Evolutionary conservation across 2,888 invertebrate genomes (phyloP).

Genomic region (Strigamia maritima): DNA sequence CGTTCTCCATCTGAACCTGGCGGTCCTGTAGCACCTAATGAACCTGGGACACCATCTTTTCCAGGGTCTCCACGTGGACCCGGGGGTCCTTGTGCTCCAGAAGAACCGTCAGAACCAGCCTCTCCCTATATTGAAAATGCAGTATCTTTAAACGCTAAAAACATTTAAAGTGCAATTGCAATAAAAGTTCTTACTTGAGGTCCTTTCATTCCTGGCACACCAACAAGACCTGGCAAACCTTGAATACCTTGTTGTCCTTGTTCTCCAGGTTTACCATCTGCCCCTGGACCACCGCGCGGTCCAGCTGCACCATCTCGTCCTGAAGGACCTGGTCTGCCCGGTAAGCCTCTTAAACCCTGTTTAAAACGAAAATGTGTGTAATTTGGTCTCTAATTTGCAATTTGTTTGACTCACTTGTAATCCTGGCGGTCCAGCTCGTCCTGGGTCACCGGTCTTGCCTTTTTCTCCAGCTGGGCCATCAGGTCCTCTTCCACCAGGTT

Average conservation of each 20-base stretch:
- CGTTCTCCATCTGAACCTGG: conserved; percentile 70
- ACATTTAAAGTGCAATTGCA: background rate
- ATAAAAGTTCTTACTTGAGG: conserved; percentile 59
- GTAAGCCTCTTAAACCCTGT: conserved; percentile 60
- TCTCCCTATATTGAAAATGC: conserved; percentile 61
- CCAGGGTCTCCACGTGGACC: conserved; percentile 78
- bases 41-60: conserved; percentile 58
- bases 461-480: conserved; percentile 48
- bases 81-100: conserved; percentile 68
- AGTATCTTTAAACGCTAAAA: background rate
- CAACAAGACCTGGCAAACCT: conserved; percentile 74
- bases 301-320: conserved; percentile 52
- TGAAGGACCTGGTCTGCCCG: conserved; percentile 47
- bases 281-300: conserved; percentile 63
- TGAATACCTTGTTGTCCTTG: conserved; percentile 74
- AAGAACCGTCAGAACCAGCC: conserved; percentile 71
- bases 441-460: conserved; percentile 59
- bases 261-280: conserved; percentile 81
- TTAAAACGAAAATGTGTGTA: background rate
- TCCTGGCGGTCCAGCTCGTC: conserved; percentile 61
- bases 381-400: background rate
- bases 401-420: conserved; percentile 49
- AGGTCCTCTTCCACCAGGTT: conserved; percentile 67
- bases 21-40: conserved; percentile 61
- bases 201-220: conserved; percentile 74